phyloP scores from a whole-genome alignment of 2,797 vertebrate genomes.

The Eidolon dupreanum region DNA sequence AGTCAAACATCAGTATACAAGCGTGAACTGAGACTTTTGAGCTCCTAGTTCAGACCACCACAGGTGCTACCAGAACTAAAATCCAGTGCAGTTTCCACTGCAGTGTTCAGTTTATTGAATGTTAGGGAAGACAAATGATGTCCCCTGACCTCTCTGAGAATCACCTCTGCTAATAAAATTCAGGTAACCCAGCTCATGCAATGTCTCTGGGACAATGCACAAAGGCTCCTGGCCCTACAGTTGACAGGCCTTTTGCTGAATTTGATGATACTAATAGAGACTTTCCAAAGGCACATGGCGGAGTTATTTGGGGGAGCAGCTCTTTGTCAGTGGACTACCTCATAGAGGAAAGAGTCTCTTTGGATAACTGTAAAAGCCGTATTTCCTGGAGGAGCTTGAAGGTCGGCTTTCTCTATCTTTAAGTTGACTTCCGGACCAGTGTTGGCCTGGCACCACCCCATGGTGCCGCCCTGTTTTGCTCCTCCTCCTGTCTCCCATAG shows the following conservation, averaged over 20 bases:
- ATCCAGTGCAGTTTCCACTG: neutral
- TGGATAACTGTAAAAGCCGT: too few relatives aligned
- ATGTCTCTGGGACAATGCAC: neutral
- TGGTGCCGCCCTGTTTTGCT: neutral
- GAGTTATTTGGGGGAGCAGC: neutral
- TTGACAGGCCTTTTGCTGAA: neutral
- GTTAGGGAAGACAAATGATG: neutral
- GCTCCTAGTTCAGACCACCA: neutral
- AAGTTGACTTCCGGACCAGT: neutral
- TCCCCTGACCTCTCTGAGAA: neutral
- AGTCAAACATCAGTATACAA: accelerated
- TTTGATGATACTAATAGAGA: neutral
- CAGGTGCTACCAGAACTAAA: neutral
- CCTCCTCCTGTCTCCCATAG: neutral
- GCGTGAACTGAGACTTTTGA: accelerated
- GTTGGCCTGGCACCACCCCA: neutral
- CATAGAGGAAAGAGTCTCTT: neutral
- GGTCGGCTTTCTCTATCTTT: neutral
- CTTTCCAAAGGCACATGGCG: neutral
- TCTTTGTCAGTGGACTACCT: neutral
- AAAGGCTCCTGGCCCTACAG: neutral
- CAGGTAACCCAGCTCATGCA: neutral
- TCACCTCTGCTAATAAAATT: neutral
- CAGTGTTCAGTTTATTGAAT: neutral
- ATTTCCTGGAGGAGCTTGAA: neutral